Base-by-base conservation (phyloP, 2,113 vertebrate genomes). In the Xiphophorus hellerii region DNA sequence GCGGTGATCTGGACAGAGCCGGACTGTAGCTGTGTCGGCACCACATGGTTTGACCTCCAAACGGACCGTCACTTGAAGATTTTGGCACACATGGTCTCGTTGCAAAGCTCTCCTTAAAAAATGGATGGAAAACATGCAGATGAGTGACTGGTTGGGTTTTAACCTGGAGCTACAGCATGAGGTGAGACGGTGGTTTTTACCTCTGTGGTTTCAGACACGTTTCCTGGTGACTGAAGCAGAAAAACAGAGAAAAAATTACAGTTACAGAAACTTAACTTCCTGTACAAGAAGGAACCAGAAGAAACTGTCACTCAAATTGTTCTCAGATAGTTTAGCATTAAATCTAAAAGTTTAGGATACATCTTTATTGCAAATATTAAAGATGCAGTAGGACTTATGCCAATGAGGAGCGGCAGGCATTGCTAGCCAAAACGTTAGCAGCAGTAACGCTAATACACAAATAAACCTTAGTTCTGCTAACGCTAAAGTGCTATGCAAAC, bases 21-120 rank as follows among this genome's bases (percentile, higher is more conserved):
- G 97, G 98, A 25, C 96, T 96, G 94, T 97, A 99, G 82, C 95
- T 96, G 80, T 97, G 97, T 25, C 96, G 97, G 71, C 93, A 96
- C 89, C 97, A 96, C 66, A 92, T 87, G 0, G 71, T 27, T 0
- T 96, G 95, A 64, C 95, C 95, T 74, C 93, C 96, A 29, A 97
- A 96, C 78, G 95, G 95, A 68, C 97, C 96, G 67, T 98, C 96
- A 76, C 96, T 97, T 8, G 95, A 94, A 2, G 97, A 98, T 77
- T 95, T 94, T 73, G 97, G 97, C 62, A 97, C 95, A 78, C 91
- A 90, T 44, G 95, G 96, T 61, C 94, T 95, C 28, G 88, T 27
- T 35, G 99, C 97, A 74, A 95, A 96, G 81, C 95, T 96, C 7
- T 96, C 96, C 97, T 99, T 85, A 20, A 7, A 67, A 77, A 64